phyloP scores from a whole-genome alignment of 2,888 invertebrate genomes.

The Mesorhabditis spiculigera region DNA sequence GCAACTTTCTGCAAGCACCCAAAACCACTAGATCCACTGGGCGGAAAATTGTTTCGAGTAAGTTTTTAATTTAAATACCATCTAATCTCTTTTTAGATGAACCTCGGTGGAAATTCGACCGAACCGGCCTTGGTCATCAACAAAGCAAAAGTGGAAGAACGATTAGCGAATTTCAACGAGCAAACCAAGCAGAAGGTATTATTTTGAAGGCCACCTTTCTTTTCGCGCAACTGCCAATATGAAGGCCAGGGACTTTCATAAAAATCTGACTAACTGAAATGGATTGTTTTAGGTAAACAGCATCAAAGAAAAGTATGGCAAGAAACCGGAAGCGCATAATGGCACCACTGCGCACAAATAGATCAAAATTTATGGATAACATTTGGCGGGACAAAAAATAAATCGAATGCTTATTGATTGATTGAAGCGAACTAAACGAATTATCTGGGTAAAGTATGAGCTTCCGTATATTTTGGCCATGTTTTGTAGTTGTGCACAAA shows the following conservation, averaged over 20 bases:
- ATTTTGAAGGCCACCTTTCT: neutral
- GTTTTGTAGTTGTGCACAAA: no score
- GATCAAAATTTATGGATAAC: no score
- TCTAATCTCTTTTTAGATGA: neutral
- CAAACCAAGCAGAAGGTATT: neutral
- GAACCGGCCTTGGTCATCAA: neutral
- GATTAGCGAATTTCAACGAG: neutral
- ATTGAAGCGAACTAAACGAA: no score
- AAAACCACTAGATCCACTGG: neutral
- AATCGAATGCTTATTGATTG: no score
- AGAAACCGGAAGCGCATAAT: neutral
- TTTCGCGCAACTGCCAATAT: neutral
- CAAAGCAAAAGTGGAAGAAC: neutral
- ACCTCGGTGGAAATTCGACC: neutral
- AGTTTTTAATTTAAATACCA: neutral
- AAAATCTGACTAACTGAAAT: slow-evolving; percentile 3
- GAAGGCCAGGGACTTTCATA: neutral
- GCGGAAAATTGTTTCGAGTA: slow-evolving; percentile 3
- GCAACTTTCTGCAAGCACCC: neutral
- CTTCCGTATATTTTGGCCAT: no score
- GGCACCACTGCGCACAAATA: no score
- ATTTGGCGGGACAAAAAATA: no score
- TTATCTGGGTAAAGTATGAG: no score
- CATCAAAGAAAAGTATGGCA: neutral
- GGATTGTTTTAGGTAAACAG: neutral